Evolutionary conservation across 2,113 vertebrate genomes (phyloP).

Genomic region (Mormyrus iriodes): DNA sequence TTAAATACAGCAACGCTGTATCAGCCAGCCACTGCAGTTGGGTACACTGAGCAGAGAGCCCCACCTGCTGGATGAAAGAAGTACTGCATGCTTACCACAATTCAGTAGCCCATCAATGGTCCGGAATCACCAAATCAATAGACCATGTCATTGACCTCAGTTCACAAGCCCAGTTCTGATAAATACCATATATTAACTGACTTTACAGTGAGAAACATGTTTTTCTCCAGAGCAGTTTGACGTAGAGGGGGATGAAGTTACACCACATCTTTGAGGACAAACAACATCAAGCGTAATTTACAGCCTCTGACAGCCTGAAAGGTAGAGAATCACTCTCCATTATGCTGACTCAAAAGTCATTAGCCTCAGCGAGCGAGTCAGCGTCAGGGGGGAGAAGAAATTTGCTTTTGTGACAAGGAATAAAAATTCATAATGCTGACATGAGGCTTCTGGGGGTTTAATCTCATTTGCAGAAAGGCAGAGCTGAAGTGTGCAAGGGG

Average conservation of each 20-base stretch:
- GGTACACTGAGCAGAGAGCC: background rate
- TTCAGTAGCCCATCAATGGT: background rate
- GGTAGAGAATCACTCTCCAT: slow-evolving; percentile 39
- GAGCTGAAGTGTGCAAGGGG: slow-evolving; percentile 3
- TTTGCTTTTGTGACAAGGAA: slow-evolving; percentile 47
- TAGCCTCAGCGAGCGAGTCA: slow-evolving; percentile 47
- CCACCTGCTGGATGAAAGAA: background rate
- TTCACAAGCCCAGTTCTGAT: background rate
- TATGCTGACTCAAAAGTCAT: slow-evolving; percentile 40
- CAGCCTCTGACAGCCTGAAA: slow-evolving; percentile 41
- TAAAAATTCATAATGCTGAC: slow-evolving; percentile 52
- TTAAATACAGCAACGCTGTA: background rate
- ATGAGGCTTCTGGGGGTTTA: slow-evolving; percentile 4
- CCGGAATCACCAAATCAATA: background rate
- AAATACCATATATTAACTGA: background rate
- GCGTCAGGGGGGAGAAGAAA: slow-evolving; percentile 35
- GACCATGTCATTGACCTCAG: background rate
- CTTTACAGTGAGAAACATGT: background rate
- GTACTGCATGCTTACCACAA: background rate
- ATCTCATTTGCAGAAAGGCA: slow-evolving; percentile 25
- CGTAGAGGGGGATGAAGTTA: background rate
- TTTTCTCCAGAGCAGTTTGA: background rate
- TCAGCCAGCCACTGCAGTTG: background rate
- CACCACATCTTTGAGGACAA: slow-evolving; percentile 27
- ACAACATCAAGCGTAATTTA: slow-evolving; percentile 51